Conservation (phyloP, 2,113 vertebrate species). For the Caretta caretta region DNA sequence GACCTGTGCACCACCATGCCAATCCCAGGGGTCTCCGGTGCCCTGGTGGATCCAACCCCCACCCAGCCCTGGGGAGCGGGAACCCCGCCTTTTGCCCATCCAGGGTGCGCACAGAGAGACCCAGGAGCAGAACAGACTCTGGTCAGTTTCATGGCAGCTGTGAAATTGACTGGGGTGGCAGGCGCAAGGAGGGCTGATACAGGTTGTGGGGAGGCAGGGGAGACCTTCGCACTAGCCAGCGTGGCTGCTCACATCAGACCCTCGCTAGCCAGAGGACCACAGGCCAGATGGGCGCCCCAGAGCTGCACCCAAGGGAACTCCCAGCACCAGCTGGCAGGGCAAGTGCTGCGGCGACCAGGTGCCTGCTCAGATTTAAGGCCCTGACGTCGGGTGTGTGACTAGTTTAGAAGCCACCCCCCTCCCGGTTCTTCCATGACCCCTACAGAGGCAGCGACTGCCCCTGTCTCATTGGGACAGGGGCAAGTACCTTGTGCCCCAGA, state of each 20-base stretch:
- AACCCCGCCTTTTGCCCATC: background rate
- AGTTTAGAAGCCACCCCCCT: background rate
- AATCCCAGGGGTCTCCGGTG: background rate
- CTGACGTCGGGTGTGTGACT: background rate
- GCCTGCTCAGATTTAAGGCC: background rate
- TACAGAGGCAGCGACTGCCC: background rate
- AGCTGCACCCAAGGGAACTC: too few relatives aligned
- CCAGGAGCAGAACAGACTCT: background rate
- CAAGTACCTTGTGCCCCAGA: background rate
- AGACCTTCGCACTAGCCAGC: background rate
- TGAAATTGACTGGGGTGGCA: background rate
- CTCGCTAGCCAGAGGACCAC: too few relatives aligned
- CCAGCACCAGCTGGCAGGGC: background rate
- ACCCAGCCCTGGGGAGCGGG: too few relatives aligned
- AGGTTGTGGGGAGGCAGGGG: background rate
- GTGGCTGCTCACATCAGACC: background rate
- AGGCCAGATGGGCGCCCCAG: too few relatives aligned
- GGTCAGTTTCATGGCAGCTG: too few relatives aligned
- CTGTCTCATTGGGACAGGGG: too few relatives aligned
- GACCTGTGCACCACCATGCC: too few relatives aligned
- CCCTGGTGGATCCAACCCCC: background rate
- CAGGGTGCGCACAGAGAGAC: background rate
- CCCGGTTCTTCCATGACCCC: background rate
- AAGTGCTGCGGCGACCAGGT: too few relatives aligned
- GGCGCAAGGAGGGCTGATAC: background rate